Conservation (phyloP, 1,140 invertebrate species). For the Drosophila parabipectinata region DNA sequence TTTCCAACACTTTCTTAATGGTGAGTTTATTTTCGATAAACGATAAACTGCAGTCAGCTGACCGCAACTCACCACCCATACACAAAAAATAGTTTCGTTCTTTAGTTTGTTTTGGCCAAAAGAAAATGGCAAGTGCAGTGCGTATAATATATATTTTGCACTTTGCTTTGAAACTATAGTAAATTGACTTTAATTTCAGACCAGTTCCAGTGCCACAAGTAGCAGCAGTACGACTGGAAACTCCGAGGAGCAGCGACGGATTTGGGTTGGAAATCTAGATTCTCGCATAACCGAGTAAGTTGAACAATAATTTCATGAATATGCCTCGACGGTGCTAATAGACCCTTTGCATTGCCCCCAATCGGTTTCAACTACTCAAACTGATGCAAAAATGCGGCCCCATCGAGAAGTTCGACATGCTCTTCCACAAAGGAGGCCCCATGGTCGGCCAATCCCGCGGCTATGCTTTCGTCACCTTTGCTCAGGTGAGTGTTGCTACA, state of each 20-base stretch:
- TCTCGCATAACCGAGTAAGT: constrained; percentile 96
- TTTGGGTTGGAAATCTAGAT: constrained; percentile 97
- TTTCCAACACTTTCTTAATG: background rate
- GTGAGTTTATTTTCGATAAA: background rate
- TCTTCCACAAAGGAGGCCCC: constrained; percentile 95
- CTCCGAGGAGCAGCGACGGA: constrained; percentile 79
- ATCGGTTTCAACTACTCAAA: constrained; percentile 97
- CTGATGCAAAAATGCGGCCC: constrained; percentile 95
- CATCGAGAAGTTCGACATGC: constrained; percentile 96
- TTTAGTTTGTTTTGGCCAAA: background rate
- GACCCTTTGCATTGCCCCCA: constrained; percentile 84
- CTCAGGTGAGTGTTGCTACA: constrained; percentile 54
- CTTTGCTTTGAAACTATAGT: background rate
- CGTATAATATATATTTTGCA: background rate
- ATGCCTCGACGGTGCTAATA: constrained; percentile 56
- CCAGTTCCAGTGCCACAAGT: constrained; percentile 4
- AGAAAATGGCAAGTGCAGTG: constrained; percentile 40
- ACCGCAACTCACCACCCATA: background rate
- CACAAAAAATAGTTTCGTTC: background rate
- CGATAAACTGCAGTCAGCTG: background rate
- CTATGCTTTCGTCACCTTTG: constrained; percentile 96
- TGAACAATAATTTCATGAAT: constrained; percentile 32
- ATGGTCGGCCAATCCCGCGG: constrained; percentile 94
- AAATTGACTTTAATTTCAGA: background rate
- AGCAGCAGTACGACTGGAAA: background rate